These are phyloP conservation scores for Hylyphantes graminicola DNA, from an alignment of 1,140 invertebrate species.

Conservation along the genomic window DNA sequence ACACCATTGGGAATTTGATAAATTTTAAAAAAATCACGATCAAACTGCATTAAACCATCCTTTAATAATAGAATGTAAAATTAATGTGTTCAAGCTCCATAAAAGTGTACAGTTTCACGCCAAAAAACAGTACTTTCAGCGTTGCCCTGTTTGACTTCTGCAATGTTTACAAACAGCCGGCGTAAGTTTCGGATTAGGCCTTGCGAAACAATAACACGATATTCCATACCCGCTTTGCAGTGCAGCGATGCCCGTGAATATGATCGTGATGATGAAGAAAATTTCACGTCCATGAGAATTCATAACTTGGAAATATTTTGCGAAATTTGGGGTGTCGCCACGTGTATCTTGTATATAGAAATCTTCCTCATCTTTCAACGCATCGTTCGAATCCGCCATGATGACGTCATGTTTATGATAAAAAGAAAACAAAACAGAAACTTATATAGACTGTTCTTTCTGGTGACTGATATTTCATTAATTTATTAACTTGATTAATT, in stretches of 20 bases:
- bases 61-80: too few species aligned
- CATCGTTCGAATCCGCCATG: constrained; percentile 52
- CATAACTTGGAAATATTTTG: constrained; percentile 56
- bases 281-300: constrained; percentile 59
- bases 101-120: too few species aligned
- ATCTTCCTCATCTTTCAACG: constrained; percentile 54
- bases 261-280: constrained; percentile 53
- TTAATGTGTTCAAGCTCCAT: too few species aligned
- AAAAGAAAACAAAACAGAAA: constrained; percentile 26
- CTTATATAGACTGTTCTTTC: background rate
- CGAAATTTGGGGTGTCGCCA: constrained; percentile 35
- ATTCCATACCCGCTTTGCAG: constrained; percentile 70
- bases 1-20: too few species aligned
- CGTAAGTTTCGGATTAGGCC: background rate
- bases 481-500: too few species aligned
- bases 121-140: background rate
- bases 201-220: background rate
- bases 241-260: constrained; percentile 68
- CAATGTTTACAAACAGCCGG: constrained; percentile 29
- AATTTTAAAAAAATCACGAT: too few species aligned
- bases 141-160: background rate
- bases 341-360: constrained; percentile 54
- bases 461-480: too few species aligned
- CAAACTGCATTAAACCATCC: too few species aligned
- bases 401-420: constrained; percentile 58